Evolutionary conservation across 1,140 invertebrate genomes (phyloP).

Genomic region (Drosophila asahinai): DNA sequence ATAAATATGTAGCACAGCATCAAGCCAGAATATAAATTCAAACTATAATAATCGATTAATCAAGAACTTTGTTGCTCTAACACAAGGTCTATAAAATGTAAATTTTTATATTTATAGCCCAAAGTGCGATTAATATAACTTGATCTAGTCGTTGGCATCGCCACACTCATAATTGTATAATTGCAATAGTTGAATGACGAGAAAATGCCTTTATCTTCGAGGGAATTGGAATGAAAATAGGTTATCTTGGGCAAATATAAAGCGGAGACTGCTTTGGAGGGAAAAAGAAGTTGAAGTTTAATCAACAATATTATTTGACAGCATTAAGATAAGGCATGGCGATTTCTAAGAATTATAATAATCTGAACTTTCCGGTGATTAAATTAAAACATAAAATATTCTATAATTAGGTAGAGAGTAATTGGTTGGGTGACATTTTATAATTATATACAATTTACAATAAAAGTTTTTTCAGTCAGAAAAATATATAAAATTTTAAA

Average conservation of each 20-base stretch:
- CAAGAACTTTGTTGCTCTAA: constrained; percentile 9
- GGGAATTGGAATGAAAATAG: constrained; percentile 2
- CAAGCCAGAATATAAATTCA: background rate
- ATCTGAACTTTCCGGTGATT: background rate
- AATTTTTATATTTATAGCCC: constrained; percentile 30
- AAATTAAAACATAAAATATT: background rate
- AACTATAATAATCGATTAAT: constrained; percentile 16
- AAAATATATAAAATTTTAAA: too few relatives aligned
- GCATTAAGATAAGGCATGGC: background rate
- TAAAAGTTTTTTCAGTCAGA: too few relatives aligned
- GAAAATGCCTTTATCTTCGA: constrained; percentile 29
- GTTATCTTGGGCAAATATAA: constrained; percentile 11
- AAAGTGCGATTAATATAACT: constrained; percentile 26
- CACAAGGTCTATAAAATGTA: constrained; percentile 35
- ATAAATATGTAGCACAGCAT: background rate
- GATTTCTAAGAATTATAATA: background rate
- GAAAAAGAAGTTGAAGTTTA: background rate
- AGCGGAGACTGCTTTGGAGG: background rate
- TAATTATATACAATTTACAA: too few relatives aligned
- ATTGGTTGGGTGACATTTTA: too few relatives aligned
- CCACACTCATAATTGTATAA: constrained; percentile 10
- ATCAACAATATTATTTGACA: constrained; percentile 3
- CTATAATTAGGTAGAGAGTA: too few relatives aligned
- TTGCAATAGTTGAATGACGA: constrained; percentile 30
- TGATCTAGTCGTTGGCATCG: constrained; percentile 23